Conservation (phyloP, 2,797 vertebrate species). For the Argya squamiceps region DNA sequence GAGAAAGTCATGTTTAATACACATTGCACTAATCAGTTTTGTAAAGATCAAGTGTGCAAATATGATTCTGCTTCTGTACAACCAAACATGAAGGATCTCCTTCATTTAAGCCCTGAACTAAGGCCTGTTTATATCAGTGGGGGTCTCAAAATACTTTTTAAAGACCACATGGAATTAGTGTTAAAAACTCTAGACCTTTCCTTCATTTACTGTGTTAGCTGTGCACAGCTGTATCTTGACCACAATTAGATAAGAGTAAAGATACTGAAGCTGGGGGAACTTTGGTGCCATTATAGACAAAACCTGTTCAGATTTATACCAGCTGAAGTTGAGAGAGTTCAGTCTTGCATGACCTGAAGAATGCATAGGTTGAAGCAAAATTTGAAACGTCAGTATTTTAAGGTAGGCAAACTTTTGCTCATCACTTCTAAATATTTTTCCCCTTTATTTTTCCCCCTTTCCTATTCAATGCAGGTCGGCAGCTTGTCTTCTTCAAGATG, state of each 20-base stretch:
- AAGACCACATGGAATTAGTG: neutral
- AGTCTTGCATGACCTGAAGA: neutral
- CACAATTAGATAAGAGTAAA: neutral
- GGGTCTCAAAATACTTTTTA: neutral
- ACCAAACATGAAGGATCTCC: neutral
- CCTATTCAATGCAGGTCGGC: conserved; percentile 77
- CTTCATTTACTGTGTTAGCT: neutral
- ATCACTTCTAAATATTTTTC: neutral
- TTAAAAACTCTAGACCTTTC: neutral
- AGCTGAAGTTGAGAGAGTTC: neutral
- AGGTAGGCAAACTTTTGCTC: neutral
- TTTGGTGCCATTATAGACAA: neutral
- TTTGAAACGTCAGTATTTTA: neutral
- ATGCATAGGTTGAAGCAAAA: neutral
- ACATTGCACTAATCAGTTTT: neutral
- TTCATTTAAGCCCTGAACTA: neutral
- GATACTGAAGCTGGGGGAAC: neutral
- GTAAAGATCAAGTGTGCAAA: neutral
- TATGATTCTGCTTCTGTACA: neutral
- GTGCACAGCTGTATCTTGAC: neutral
- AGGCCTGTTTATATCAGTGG: neutral
- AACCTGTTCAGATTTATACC: neutral
- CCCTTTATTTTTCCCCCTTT: neutral
- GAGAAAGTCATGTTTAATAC: neutral
- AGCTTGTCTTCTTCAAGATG: conserved; percentile 87